A percentile compares a stretch with the other conserved stretches of the same genome.
Evolutionary conservation across 2,113 vertebrate species (phyloP).

Genomic region (Neotoma lepida): DNA sequence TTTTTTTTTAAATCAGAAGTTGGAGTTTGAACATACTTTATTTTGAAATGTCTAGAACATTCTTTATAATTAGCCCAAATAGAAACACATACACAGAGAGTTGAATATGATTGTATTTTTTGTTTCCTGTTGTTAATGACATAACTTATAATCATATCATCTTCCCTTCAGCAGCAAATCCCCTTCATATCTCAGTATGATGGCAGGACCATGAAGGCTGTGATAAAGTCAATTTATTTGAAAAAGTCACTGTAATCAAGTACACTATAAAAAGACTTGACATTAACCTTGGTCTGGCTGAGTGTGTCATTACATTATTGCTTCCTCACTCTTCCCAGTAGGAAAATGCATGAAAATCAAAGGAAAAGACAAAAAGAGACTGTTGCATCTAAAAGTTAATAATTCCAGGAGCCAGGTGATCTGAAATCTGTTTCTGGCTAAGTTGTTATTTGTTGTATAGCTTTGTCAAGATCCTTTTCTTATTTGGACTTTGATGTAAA

Average conservation of each 20-base stretch:
- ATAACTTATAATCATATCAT: neutral
- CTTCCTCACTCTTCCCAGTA: neutral
- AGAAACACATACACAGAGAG: neutral
- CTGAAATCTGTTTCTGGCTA: neutral
- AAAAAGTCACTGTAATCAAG: neutral
- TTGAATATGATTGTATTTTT: neutral
- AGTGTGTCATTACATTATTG: too few species aligned
- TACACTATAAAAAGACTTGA: neutral
- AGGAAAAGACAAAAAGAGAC: neutral
- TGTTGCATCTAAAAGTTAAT: neutral
- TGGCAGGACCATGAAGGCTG: neutral
- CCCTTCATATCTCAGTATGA: neutral
- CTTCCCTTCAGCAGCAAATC: neutral
- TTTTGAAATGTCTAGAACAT: neutral
- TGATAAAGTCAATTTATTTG: neutral
- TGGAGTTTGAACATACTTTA: neutral
- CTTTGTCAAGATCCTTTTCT: neutral
- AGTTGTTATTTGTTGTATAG: neutral
- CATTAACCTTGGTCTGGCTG: rapidly evolving
- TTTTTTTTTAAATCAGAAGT: neutral
- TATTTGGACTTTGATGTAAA: constrained; percentile 35
- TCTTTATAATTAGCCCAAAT: neutral
- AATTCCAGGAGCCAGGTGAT: too few species aligned
- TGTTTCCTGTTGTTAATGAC: neutral
- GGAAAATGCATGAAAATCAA: neutral